Conservation (phyloP, 37 sponge, comb jelly and placozoan species). For the Cladorhizidae sp. region DNA sequence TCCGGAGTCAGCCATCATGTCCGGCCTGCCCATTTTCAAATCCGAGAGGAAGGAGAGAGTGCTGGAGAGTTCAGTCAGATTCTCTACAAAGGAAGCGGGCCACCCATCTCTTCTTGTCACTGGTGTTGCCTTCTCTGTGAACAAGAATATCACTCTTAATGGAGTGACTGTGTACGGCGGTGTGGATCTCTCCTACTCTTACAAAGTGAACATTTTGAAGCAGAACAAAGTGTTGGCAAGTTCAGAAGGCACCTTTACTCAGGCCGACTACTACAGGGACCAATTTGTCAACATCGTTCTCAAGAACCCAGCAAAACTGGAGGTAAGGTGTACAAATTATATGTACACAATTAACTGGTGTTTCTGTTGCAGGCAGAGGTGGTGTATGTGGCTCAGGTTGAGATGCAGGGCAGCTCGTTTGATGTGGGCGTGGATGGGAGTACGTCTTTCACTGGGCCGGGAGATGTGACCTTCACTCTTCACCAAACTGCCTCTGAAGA, state of each 20-base stretch:
- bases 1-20: conserved; percentile 51
- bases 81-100: conserved; percentile 39
- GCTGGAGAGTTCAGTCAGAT: conserved; percentile 39
- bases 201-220: conserved; percentile 31
- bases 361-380: conserved; percentile 47
- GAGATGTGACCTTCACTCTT: conserved; percentile 65
- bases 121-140: conserved; percentile 63
- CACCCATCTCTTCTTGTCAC: conserved; percentile 39
- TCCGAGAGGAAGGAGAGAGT: conserved; percentile 48
- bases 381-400: conserved; percentile 53
- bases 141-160: conserved; percentile 59
- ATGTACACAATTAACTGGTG: neutral
- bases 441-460: conserved; percentile 35
- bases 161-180: conserved; percentile 58
- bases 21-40: conserved; percentile 36
- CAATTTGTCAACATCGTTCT: conserved; percentile 34
- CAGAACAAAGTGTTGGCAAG: neutral
- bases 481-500: conserved; percentile 31
- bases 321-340: conserved; percentile 15
- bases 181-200: conserved; percentile 36
- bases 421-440: conserved; percentile 59
- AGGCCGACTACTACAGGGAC: conserved; percentile 39
- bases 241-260: conserved; percentile 21
- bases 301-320: conserved; percentile 42
- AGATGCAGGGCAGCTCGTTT: conserved; percentile 43